Conservation (phyloP, 2,888 invertebrate genomes). For the Aphidius colemani region DNA sequence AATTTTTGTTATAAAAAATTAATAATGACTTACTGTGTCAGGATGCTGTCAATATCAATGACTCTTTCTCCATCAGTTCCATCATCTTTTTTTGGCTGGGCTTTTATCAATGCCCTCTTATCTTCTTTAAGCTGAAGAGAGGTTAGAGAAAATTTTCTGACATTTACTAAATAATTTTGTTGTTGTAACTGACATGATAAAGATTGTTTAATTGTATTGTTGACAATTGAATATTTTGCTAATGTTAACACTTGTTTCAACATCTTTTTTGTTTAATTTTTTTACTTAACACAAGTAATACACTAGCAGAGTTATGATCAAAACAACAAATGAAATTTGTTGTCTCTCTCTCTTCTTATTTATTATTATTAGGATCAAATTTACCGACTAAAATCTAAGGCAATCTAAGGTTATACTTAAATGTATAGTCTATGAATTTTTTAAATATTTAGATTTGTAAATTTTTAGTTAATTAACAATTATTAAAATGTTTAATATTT, state of each 20-base stretch:
- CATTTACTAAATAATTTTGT: background rate
- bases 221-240: constrained; percentile 14
- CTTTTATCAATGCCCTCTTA: constrained; percentile 50
- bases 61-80: constrained; percentile 78
- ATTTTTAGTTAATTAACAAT: no score
- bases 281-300: background rate
- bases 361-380: no score
- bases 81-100: constrained; percentile 66
- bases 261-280: constrained; percentile 21
- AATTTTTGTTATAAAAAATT: constrained; percentile 1
- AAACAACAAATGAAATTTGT: background rate
- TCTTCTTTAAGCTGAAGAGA: constrained; percentile 44
- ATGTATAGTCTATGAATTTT: no score
- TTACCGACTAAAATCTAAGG: no score
- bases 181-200: background rate
- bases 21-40: constrained; percentile 64
- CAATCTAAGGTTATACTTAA: no score
- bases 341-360: no score
- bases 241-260: constrained; percentile 27
- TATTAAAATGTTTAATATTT: no score
- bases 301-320: no score
- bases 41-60: constrained; percentile 70
- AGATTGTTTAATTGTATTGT: constrained; percentile 3
- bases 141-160: constrained; percentile 33
- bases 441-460: no score